A percentile compares a stretch with the other conserved stretches of the same genome.
Conservation (phyloP, 2,113 vertebrate species). For the Hucho hucho region DNA sequence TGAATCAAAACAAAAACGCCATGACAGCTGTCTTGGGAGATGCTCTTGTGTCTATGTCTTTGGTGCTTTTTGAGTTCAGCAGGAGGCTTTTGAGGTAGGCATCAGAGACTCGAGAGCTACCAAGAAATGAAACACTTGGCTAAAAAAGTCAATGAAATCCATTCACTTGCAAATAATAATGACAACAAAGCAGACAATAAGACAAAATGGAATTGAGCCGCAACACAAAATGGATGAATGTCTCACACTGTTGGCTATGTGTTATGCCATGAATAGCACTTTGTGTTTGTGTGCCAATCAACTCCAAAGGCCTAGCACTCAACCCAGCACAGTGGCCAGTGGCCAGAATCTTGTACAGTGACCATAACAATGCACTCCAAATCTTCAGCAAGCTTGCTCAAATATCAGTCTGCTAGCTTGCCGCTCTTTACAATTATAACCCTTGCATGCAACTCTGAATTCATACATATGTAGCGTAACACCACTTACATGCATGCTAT, state of each 20-base stretch:
- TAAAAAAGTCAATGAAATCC: slow-evolving; percentile 49
- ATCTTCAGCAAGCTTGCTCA: background rate
- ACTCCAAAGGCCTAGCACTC: background rate
- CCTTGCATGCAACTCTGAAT: background rate
- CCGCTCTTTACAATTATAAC: background rate
- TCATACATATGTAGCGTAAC: background rate
- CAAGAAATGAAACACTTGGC: slow-evolving; percentile 22
- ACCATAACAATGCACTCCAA: too few species aligned
- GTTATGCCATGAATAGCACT: too few species aligned
- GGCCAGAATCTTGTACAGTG: slow-evolving; percentile 34
- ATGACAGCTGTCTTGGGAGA: slow-evolving; percentile 60
- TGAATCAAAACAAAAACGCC: slow-evolving; percentile 45
- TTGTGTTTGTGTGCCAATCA: slow-evolving; percentile 19
- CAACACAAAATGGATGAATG: slow-evolving; percentile 17
- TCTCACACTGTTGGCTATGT: too few species aligned
- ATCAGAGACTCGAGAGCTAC: slow-evolving; percentile 8
- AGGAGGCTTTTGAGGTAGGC: slow-evolving; percentile 43
- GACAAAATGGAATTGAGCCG: slow-evolving; percentile 72
- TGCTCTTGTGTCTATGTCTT: slow-evolving; percentile 33
- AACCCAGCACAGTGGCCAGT: slow-evolving; percentile 37
- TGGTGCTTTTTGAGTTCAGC: slow-evolving; percentile 20
- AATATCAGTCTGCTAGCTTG: background rate
- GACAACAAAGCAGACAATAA: slow-evolving; percentile 65
- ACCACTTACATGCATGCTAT: background rate
- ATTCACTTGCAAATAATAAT: slow-evolving; percentile 53